Evolutionary conservation across 2,113 vertebrate genomes (phyloP), one percentile per base, ranked within the genome.

Genomic region (Irena cyanogastra): DNA sequence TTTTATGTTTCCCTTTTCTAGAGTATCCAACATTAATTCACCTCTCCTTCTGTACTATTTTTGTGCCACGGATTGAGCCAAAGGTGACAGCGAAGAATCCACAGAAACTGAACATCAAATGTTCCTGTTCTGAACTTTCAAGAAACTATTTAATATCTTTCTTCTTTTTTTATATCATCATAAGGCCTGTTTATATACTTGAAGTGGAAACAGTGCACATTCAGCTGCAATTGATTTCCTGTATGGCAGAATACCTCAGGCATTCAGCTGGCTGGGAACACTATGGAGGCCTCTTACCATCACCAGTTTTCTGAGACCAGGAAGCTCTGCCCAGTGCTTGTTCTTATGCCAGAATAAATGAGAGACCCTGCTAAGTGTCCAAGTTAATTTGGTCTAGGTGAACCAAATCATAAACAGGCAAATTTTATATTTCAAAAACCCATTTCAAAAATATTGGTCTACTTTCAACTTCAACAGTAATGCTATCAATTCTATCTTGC

Each of bases 201-300:
- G 80, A 75, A 87, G 75, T 91, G 39, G 87, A 94, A 97, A 90
- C 68, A 63, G 83, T 54, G 79, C 94, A 96, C 95, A 97, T 97
- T 97, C 97, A 98, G 96, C 96, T 97, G 95, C 94, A 98, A 96
- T 76, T 97, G 89, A 97, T 97, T 98, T 98, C 98, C 98, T 98
- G 96, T 97, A 96, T 91, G 96, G 97, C 93, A 94, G 94, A 96
- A 95, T 94, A 93, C 77, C 96, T 95, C 83, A 93, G 87, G 94
- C 97, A 91, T 95, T 97, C 89, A 96, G 85, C 97, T 97, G 96
- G 94, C 95, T 97, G 94, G 94, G 95, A 97, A 94, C 70, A 93
- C 71, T 65, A 69, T 6, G 39, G 85, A 94, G 83, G 92, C 95
- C 89, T 95, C 91, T 91, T 78, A 93, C 89, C 69, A 93, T 94